Evolutionary conservation across 2,888 invertebrate species (phyloP).

Genomic region (Orthosia gracilis): DNA sequence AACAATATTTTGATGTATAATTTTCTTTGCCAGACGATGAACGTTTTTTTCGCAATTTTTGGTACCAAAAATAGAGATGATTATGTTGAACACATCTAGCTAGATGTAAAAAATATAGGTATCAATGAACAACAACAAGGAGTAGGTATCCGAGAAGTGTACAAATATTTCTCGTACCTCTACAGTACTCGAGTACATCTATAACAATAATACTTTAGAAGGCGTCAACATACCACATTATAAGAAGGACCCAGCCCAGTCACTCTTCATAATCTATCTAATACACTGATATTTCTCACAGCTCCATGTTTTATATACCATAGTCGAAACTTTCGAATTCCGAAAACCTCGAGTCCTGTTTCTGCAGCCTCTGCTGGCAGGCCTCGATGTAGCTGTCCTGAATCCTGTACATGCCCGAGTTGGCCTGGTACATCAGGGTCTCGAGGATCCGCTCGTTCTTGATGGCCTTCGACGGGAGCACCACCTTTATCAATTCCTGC

Average conservation of each 20-base stretch:
- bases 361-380: slow-evolving; percentile 96
- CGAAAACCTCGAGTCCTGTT: slow-evolving; percentile 96
- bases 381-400: slow-evolving; percentile 97
- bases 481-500: slow-evolving; percentile 97
- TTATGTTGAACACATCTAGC: slow-evolving; percentile 89
- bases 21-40: slow-evolving; percentile 73
- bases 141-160: slow-evolving; percentile 89
- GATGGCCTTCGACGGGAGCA: slow-evolving; percentile 97
- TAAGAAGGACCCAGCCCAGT: slow-evolving; percentile 85
- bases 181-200: slow-evolving; percentile 87
- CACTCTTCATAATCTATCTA: slow-evolving; percentile 87
- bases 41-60: slow-evolving; percentile 65
- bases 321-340: slow-evolving; percentile 96
- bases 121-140: slow-evolving; percentile 91
- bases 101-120: slow-evolving; percentile 91
- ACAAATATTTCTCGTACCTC: slow-evolving; percentile 89
- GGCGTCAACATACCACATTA: slow-evolving; percentile 88
- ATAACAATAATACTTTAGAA: slow-evolving; percentile 91
- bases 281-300: slow-evolving; percentile 90
- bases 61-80: slow-evolving; percentile 90
- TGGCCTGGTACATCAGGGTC: slow-evolving; percentile 98
- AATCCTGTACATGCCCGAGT: slow-evolving; percentile 97
- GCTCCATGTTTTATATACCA: slow-evolving; percentile 91
- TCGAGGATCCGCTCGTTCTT: slow-evolving; percentile 98
- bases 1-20: slow-evolving; percentile 66